Evolutionary conservation across 2,113 vertebrate genomes (phyloP), one percentile per base, ranked within the genome.

Genomic region (Leptobrachium ailaonicum): DNA sequence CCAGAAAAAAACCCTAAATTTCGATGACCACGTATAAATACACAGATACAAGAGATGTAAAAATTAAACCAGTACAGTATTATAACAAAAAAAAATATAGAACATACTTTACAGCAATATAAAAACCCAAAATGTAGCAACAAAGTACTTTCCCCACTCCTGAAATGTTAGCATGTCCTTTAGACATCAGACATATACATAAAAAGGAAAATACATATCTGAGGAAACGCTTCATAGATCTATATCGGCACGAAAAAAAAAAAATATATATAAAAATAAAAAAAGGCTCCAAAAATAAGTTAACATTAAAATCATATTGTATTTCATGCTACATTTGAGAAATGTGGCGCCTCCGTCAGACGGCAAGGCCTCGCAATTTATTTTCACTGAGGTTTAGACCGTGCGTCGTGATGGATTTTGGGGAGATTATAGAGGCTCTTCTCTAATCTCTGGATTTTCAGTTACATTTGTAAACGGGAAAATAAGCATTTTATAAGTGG

Each of bases 21-120:
- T 91, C 88, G 86, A 91, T 89, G 90, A 91, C 88, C 88, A 89
- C 90, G 92, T 93, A 94, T 94, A 93, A 94, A 93, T 93, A 94
- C 90, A 91, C 93, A 90, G 91, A 92, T 90, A 91, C 92, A 91
- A 32, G 85, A 88, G 87, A 91, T 91, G 86, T 87, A 91, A 91
- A 79, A 90, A 89, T 88, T 85, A 87, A 84, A 85, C 79, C 87
- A 86, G 84, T 90, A 91, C 89, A 92, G 86, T 86, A 91, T 90
- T 89, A 90, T 86, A 89, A 90, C 87, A 87, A 62, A 79, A 44
- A 50, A 67, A 73, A 53, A 40, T 44, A 73, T 3, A 45, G 42
- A 41, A 73, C 4, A 77, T 42, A 66, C 41, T 43, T 73, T 80
- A 80, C 71, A 79, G 70, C 45, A 73, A 73, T 62, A 71, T 63